A percentile compares a stretch with the other conserved stretches of the same genome.
Evolutionary conservation across 2,113 vertebrate species (phyloP).

Genomic region (Tringa solitaria): DNA sequence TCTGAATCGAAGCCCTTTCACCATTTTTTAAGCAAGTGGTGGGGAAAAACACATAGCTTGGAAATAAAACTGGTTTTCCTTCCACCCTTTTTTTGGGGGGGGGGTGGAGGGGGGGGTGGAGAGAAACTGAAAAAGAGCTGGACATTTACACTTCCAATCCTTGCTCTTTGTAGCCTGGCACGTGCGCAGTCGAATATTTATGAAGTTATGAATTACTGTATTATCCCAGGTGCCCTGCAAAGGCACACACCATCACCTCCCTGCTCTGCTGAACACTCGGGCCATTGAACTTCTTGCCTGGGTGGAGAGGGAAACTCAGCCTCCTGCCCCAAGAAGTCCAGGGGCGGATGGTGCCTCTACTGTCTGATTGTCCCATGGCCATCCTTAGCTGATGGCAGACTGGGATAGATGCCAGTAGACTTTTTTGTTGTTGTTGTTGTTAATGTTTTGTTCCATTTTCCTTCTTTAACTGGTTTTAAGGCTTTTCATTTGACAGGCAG

Average conservation of each 20-base stretch:
- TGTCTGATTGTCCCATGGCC: not conserved
- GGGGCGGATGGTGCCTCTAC: not conserved
- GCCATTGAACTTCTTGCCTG: conserved; percentile 10
- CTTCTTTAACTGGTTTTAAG: conserved; percentile 31
- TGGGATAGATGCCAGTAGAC: conserved; percentile 9
- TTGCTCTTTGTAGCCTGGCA: conserved; percentile 51
- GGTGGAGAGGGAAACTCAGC: not conserved
- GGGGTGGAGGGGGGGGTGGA: too few relatives aligned
- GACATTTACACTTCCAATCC: not conserved
- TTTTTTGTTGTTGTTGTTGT: not conserved
- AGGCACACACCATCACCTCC: conserved; percentile 17
- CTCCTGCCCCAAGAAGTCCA: not conserved
- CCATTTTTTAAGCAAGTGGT: not conserved
- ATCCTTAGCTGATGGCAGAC: conserved; percentile 24
- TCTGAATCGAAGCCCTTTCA: not conserved
- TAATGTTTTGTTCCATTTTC: not conserved
- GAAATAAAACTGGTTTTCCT: not conserved
- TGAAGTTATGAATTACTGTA: conserved; percentile 41
- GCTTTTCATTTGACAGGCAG: conserved; percentile 31
- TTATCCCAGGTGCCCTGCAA: conserved; percentile 48
- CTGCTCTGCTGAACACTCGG: conserved; percentile 36
- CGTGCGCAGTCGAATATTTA: conserved; percentile 47
- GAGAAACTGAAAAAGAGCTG: not conserved
- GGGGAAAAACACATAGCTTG: not conserved
- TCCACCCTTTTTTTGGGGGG: not conserved